Evolutionary conservation across 2,888 invertebrate genomes (phyloP), one percentile per base, ranked within the genome.

Genomic region (Philereme vetulata): DNA sequence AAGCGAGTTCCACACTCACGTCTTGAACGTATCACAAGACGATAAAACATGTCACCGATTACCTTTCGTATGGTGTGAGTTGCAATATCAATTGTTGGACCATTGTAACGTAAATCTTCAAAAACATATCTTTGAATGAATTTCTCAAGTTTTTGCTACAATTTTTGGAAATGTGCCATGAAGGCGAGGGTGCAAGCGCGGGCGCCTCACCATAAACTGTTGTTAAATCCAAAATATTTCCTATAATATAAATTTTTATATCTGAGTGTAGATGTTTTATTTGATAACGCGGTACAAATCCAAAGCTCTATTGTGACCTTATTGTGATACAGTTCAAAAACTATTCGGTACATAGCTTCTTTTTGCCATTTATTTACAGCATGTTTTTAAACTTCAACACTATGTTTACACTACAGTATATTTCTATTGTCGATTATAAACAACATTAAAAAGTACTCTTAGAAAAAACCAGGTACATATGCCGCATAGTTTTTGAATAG

Each of bases 231-330:
- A 90, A 91, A 91, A 91, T 90, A 91, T 91, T 90, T 91, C 92
- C 92, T 92, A 91, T 88, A 91, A 91, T 91, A 91, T 88, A 92
- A 90, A 88, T 90, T 92, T 92, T 92, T 92, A 92, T 92, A 92
- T 91, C 91, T 89, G 92, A 90, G 60, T 56, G 68, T 63, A 67
- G 65, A 68, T 72, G 81, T 86, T 85, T 88, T 77, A 38, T 51
- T 52, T 67, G 51, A 38, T 38, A 7, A 4, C 21, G 21, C 21
- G 21, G 2, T 21, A 21, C 21, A 21, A 21, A 21, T 21, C 21
- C 21, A 21, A 21, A 21, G 21, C 21, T 21, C 21, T 21, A 21
- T 21, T 21, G 21, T 2, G 21, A 21, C 2, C 21, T 21, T 21
- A 21, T 2, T 21, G 21, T 2, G 21, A 21, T 21, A 21, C 21